Conservation (phyloP, 2,113 vertebrate species). For the Columba livia region DNA sequence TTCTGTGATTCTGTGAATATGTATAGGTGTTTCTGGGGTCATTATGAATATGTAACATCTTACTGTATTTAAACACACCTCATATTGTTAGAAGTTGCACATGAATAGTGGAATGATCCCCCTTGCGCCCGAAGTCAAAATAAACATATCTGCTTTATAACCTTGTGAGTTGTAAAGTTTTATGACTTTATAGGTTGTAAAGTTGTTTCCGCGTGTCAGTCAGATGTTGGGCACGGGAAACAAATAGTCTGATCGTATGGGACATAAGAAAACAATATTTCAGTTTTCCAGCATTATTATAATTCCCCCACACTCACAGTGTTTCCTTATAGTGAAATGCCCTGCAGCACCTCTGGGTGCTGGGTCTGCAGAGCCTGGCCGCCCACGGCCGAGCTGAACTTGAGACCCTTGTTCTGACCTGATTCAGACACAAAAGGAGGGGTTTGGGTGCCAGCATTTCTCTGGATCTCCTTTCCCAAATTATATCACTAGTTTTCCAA, state of each 20-base stretch:
- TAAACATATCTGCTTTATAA: no score
- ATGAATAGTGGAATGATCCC: no score
- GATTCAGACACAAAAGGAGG: neutral
- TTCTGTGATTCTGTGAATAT: no score
- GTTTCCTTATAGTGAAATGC: fast-evolving
- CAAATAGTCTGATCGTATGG: fast-evolving
- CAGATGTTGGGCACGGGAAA: neutral
- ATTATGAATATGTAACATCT: no score
- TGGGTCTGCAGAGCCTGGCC: fast-evolving
- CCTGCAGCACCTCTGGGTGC: fast-evolving
- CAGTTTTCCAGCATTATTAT: neutral
- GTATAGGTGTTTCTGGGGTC: no score
- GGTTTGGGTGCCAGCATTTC: neutral
- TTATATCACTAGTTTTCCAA: neutral
- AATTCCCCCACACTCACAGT: fast-evolving
- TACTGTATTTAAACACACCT: no score
- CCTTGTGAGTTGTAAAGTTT: no score
- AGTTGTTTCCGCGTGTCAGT: no score
- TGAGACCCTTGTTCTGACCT: neutral
- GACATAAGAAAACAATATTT: neutral
- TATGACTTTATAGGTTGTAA: no score
- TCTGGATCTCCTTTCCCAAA: fast-evolving
- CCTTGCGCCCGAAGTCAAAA: no score
- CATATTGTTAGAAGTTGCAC: no score
- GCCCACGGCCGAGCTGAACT: fast-evolving